Evolutionary conservation across 2,797 vertebrate species (phyloP).

Genomic region (Cygnus olor): DNA sequence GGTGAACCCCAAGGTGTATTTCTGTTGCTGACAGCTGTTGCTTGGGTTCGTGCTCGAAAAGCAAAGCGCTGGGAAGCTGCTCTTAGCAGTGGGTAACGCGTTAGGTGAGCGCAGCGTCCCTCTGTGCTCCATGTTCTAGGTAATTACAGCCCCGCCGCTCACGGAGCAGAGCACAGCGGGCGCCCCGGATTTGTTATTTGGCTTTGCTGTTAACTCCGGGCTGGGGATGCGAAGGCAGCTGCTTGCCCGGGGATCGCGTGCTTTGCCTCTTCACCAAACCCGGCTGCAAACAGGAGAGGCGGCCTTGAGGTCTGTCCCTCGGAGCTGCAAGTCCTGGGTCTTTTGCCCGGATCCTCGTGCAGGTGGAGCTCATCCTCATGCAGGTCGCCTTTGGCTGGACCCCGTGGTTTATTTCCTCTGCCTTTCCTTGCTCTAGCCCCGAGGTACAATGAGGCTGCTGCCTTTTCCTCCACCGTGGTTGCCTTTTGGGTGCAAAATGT

Average conservation of each 20-base stretch:
- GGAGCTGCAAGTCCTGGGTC: background rate
- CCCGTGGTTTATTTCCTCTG: rapidly evolving
- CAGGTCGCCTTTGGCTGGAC: background rate
- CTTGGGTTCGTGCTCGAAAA: background rate
- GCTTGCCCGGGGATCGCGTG: background rate
- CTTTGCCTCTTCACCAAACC: background rate
- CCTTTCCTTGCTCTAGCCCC: background rate
- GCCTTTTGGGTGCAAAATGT: background rate
- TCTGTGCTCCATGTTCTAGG: conserved; percentile 72
- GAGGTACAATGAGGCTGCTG: background rate
- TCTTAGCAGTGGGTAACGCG: conserved; percentile 8
- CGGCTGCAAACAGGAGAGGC: background rate
- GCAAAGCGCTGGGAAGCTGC: background rate
- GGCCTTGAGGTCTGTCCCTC: background rate
- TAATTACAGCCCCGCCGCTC: conserved; percentile 68
- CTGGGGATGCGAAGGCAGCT: conserved; percentile 41
- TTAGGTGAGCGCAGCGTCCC: conserved; percentile 62
- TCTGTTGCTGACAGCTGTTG: conserved; percentile 32
- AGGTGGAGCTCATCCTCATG: background rate
- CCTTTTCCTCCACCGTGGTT: background rate
- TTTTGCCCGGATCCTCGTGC: background rate
- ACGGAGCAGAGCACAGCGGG: conserved; percentile 57
- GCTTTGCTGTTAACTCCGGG: conserved; percentile 42
- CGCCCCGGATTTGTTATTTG: conserved; percentile 56
- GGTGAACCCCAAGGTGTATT: background rate